phyloP scores from a whole-genome alignment of 2,113 vertebrate genomes.

The Larimichthys polyactis region DNA sequence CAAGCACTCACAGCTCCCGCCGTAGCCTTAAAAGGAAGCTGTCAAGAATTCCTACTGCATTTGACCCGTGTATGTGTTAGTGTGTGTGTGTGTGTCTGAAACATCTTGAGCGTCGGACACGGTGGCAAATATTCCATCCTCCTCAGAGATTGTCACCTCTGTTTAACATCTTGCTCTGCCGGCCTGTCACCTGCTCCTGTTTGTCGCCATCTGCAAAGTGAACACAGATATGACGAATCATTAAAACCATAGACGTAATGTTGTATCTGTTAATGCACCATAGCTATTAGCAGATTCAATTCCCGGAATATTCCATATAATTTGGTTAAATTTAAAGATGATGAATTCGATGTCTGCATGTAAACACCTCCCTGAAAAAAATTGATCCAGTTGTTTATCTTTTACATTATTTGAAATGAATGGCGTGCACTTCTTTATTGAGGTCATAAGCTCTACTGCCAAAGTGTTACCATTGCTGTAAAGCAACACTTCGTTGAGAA shows the following conservation, averaged over 20 bases:
- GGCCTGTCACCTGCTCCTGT: conserved; percentile 44
- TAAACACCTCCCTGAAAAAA: conserved; percentile 6
- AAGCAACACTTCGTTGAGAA: neutral
- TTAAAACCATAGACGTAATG: neutral
- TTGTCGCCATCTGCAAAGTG: conserved; percentile 34
- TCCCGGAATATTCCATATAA: neutral
- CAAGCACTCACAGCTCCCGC: conserved; percentile 39
- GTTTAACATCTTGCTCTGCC: conserved; percentile 20
- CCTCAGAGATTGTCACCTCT: conserved; percentile 44
- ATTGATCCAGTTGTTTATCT: neutral
- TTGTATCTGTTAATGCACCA: neutral
- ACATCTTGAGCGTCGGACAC: conserved; percentile 1
- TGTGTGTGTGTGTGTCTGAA: conserved; percentile 1
- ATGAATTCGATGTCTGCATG: neutral
- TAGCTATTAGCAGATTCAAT: neutral
- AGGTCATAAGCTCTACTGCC: neutral
- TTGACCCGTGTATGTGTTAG: conserved; percentile 16
- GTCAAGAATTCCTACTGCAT: conserved; percentile 42
- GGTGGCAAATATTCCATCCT: conserved; percentile 41
- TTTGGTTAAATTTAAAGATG: neutral
- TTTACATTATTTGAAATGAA: neutral
- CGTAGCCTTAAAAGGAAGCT: conserved; percentile 60
- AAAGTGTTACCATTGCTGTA: neutral
- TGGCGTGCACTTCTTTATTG: neutral
- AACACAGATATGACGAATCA: conserved; percentile 6